A percentile compares a stretch with the other conserved stretches of the same genome.
Evolutionary conservation across 2,888 invertebrate species (phyloP).

Genomic region (Pyrochroa serraticornis): DNA sequence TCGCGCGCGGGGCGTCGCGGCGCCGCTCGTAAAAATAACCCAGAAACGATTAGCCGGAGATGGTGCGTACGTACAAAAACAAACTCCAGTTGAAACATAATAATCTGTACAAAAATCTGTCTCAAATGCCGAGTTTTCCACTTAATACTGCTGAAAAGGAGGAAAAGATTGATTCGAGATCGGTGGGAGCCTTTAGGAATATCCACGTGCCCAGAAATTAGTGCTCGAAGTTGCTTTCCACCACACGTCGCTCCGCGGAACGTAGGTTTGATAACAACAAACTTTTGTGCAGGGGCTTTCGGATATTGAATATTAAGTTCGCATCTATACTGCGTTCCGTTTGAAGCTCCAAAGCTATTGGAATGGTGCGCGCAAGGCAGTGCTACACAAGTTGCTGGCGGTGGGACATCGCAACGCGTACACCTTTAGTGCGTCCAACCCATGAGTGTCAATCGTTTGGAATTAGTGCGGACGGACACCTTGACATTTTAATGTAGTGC

Average conservation of each 20-base stretch:
- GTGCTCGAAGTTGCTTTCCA: conserved; percentile 49
- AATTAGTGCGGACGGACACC: conserved; percentile 6
- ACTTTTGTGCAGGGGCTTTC: conserved; percentile 31
- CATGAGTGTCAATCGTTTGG: conserved; percentile 21
- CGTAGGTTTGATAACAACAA: conserved; percentile 44
- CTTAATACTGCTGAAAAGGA: conserved; percentile 50
- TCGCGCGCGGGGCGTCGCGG: conserved; percentile 1
- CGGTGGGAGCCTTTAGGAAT: conserved; percentile 36
- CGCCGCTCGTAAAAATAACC: not conserved
- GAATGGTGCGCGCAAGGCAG: conserved; percentile 39
- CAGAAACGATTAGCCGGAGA: conserved; percentile 2
- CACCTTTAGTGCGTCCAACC: conserved; percentile 30
- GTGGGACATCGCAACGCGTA: conserved; percentile 29
- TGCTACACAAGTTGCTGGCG: conserved; percentile 42
- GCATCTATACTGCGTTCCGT: conserved; percentile 44
- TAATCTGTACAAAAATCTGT: conserved; percentile 50
- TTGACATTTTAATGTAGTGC: conserved; percentile 27
- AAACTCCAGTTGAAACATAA: conserved; percentile 35
- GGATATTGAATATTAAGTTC: conserved; percentile 21
- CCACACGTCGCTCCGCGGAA: conserved; percentile 46
- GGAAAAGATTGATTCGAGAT: conserved; percentile 44
- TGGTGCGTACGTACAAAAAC: conserved; percentile 16
- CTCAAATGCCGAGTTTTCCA: conserved; percentile 46
- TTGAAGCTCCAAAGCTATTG: conserved; percentile 49
- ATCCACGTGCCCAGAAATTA: conserved; percentile 45